Evolutionary conservation across 2,113 vertebrate species (phyloP).

Genomic region (Pungitius pungitius): DNA sequence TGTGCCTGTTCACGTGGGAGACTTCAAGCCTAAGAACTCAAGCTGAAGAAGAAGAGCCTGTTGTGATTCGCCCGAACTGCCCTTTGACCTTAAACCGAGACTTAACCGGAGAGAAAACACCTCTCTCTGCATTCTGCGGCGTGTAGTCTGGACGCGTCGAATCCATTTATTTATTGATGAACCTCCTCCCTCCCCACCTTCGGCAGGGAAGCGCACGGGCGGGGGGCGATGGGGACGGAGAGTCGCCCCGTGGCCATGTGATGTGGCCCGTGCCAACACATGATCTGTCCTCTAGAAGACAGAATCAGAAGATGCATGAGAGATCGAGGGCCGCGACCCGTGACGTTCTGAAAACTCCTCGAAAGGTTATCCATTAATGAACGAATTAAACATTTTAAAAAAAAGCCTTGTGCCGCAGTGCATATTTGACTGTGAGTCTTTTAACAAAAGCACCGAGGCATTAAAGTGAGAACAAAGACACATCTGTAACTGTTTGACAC

Average conservation of each 20-base stretch:
- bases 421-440: conserved; percentile 13
- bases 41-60: conserved; percentile 27
- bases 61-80: conserved; percentile 40
- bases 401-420: background rate
- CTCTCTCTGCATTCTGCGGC: conserved; percentile 32
- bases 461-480: conserved; percentile 43
- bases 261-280: conserved; percentile 20
- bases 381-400: background rate
- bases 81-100: conserved; percentile 47
- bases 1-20: conserved; percentile 69
- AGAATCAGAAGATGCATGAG: background rate
- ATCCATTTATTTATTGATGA: conserved; percentile 70
- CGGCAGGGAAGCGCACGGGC: conserved; percentile 31
- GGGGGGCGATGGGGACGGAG: conserved; percentile 31
- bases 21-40: conserved; percentile 14
- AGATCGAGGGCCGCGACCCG: conserved; percentile 8
- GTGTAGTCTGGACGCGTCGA: conserved; percentile 30
- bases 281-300: conserved; percentile 21
- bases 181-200: conserved; percentile 37
- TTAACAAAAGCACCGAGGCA: conserved; percentile 18
- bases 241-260: conserved; percentile 8
- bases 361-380: conserved; percentile 6
- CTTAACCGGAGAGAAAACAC: conserved; percentile 22
- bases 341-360: conserved; percentile 2
- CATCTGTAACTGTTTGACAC: conserved; percentile 55